A percentile compares a stretch with the other conserved stretches of the same genome.
Conservation (phyloP, 2,888 invertebrate genomes). For the Drosophila monieri region DNA sequence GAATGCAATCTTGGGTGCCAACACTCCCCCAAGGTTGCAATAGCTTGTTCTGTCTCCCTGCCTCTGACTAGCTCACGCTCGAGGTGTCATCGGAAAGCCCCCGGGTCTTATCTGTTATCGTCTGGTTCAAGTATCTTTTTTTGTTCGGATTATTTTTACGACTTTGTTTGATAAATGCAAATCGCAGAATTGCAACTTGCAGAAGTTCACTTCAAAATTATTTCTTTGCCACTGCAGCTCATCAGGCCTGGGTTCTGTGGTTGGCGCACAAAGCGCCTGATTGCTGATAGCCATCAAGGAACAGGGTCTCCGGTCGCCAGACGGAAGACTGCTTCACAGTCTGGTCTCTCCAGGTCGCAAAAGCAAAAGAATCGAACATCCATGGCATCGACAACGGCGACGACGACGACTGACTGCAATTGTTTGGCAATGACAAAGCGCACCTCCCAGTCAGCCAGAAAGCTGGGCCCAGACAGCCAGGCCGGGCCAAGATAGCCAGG, state of each 20-base stretch:
- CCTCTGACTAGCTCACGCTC: slow-evolving; percentile 14
- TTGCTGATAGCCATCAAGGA: slow-evolving; percentile 76
- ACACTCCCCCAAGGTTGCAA: slow-evolving; percentile 48
- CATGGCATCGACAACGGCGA: slow-evolving; percentile 46
- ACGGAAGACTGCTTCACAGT: slow-evolving; percentile 10
- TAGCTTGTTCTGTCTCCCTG: slow-evolving; percentile 19
- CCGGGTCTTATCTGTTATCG: slow-evolving; percentile 33
- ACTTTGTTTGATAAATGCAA: slow-evolving; percentile 55
- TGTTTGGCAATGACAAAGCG: slow-evolving; percentile 80
- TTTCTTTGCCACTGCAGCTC: slow-evolving; percentile 60
- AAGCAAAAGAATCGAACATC: slow-evolving; percentile 13
- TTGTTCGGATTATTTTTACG: slow-evolving; percentile 44
- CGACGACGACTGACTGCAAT: slow-evolving; percentile 56
- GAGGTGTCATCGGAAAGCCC: slow-evolving; percentile 25
- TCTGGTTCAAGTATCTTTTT: slow-evolving; percentile 24
- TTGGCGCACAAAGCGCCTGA: slow-evolving; percentile 78
- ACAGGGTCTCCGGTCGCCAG: slow-evolving; percentile 21
- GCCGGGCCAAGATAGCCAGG: slow-evolving; percentile 6
- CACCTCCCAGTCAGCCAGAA: slow-evolving; percentile 70
- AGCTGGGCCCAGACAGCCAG: slow-evolving; percentile 1
- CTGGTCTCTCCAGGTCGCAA: slow-evolving; percentile 18
- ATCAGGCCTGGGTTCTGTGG: slow-evolving; percentile 54
- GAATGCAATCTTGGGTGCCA: slow-evolving; percentile 46
- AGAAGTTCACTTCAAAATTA: slow-evolving; percentile 24
- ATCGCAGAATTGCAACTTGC: slow-evolving; percentile 35